These are phyloP conservation scores for Psylliodes chrysocephalus DNA, from an alignment of 2,888 invertebrate species.

Conservation along the genomic window DNA sequence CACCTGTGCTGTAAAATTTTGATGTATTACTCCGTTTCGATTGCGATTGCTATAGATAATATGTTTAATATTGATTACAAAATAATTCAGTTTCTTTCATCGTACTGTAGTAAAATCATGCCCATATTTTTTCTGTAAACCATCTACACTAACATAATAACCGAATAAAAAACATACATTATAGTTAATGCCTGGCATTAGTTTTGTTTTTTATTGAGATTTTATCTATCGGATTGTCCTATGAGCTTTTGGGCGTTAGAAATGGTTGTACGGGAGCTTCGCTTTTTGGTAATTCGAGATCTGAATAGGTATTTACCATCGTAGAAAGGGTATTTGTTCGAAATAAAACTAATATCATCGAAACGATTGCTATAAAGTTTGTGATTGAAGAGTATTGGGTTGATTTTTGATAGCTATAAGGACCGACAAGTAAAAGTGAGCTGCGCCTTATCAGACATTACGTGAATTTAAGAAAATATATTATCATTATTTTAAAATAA, in stretches of 20 bases:
- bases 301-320: conserved; percentile 22
- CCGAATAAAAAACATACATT: conserved; percentile 29
- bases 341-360: neutral
- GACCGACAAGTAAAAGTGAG: too few species aligned
- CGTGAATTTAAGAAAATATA: too few species aligned
- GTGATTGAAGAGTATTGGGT: neutral
- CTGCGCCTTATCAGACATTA: too few species aligned
- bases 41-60: too few species aligned
- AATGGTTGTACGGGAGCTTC: conserved; percentile 18
- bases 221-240: conserved; percentile 43
- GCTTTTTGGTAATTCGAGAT: conserved; percentile 25
- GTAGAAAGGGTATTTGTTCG: conserved; percentile 11
- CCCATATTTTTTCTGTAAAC: neutral
- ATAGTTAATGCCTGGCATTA: conserved; percentile 43
- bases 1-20: too few species aligned
- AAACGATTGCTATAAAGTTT: conserved; percentile 6
- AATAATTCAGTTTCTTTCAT: too few species aligned
- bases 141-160: neutral
- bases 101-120: too few species aligned
- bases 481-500: too few species aligned
- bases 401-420: conserved; percentile 5
- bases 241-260: conserved; percentile 14
- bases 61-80: too few species aligned
- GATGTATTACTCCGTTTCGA: too few species aligned
- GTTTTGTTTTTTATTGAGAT: conserved; percentile 44